Evolutionary conservation across 2,888 invertebrate genomes (phyloP).

Genomic region (Troides oblongomaculatus): DNA sequence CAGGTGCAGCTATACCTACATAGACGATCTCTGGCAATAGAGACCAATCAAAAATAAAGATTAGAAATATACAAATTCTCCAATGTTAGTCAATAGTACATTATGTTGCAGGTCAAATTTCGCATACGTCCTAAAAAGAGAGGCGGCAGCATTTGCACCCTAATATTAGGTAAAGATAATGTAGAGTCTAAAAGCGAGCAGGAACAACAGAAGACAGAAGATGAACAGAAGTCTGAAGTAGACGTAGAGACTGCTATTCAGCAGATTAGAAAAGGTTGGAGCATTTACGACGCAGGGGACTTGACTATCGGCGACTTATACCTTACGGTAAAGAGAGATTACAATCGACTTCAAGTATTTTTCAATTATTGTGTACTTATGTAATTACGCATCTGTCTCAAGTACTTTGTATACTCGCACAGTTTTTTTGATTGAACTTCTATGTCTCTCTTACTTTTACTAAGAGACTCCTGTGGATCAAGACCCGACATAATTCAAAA

Average conservation of each 20-base stretch:
- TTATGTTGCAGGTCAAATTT: constrained; percentile 61
- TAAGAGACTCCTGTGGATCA: too few species aligned
- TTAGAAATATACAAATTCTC: not conserved
- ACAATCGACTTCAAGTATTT: too few species aligned
- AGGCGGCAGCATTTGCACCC: constrained; percentile 63
- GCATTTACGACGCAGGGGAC: constrained; percentile 85
- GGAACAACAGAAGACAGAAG: constrained; percentile 32
- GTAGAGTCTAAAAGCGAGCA: constrained; percentile 42
- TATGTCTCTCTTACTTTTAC: too few species aligned
- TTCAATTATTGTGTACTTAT: too few species aligned
- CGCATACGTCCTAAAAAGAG: constrained; percentile 68
- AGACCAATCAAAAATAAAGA: too few species aligned
- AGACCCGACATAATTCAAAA: too few species aligned
- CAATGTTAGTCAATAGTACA: not conserved
- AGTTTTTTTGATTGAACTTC: too few species aligned
- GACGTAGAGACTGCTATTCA: constrained; percentile 61
- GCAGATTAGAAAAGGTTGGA: constrained; percentile 87
- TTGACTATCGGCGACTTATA: constrained; percentile 94
- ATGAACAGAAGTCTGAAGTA: constrained; percentile 46
- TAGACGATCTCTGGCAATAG: too few species aligned
- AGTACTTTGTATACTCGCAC: too few species aligned
- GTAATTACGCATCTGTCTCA: too few species aligned
- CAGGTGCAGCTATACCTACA: too few species aligned
- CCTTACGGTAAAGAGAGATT: constrained; percentile 83
- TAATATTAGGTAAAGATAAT: constrained; percentile 52